These are phyloP conservation scores for Nestor notabilis DNA, from an alignment of 2,113 vertebrate species.

Conservation along the genomic window DNA sequence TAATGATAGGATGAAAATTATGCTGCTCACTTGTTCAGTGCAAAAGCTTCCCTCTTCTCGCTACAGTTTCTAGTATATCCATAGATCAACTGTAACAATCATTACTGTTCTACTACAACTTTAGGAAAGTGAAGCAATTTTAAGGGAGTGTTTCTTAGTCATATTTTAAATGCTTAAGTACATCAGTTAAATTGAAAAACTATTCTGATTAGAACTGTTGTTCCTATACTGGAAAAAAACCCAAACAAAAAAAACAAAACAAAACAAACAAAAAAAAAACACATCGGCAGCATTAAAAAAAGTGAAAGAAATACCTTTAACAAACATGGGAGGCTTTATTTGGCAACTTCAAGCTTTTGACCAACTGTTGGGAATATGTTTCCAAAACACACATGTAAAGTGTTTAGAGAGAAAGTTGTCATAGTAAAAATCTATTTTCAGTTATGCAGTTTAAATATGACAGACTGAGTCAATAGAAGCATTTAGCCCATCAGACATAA, in stretches of 20 bases:
- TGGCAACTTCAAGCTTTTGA: not conserved
- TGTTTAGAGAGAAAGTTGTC: not conserved
- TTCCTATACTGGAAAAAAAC: not conserved
- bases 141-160: not conserved
- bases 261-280: not conserved
- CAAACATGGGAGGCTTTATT: not conserved
- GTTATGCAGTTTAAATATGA: constrained; percentile 57
- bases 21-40: not conserved
- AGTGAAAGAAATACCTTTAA: not conserved
- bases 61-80: not conserved
- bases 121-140: not conserved
- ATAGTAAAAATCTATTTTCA: constrained; percentile 55
- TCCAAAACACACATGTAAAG: not conserved
- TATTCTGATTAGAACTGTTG: not conserved
- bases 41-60: not conserved
- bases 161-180: not conserved
- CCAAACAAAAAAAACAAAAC: too few relatives aligned
- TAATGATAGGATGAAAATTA: not conserved
- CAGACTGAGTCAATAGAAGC: constrained; percentile 22
- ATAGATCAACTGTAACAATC: not conserved
- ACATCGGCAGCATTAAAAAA: not conserved
- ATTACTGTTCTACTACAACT: not conserved
- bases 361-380: not conserved
- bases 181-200: not conserved
- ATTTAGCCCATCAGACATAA: not conserved